phyloP scores from a whole-genome alignment of 2,888 invertebrate genomes.

The Ectemnius continuus region DNA sequence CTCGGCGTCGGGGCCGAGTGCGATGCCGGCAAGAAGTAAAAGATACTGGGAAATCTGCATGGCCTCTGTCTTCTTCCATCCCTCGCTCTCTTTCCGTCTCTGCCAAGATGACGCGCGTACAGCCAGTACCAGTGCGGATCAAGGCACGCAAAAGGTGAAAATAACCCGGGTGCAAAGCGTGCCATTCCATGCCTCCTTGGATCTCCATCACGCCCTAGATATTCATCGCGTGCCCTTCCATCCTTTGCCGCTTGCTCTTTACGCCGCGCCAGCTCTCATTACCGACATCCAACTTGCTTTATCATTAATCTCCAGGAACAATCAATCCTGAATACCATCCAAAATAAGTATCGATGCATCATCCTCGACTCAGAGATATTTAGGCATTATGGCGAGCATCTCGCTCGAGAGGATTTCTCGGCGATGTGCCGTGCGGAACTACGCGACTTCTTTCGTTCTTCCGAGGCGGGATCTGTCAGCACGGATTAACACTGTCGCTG shows the following conservation, averaged over 20 bases:
- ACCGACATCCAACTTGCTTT: too few species aligned
- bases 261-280: background rate
- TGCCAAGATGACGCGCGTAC: conserved; percentile 9
- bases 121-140: background rate
- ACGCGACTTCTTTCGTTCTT: too few species aligned
- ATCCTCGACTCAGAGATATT: too few species aligned
- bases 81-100: background rate
- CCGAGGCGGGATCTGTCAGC: conserved; percentile 11
- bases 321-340: too few species aligned
- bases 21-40: conserved; percentile 7
- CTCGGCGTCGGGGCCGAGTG: background rate
- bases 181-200: background rate
- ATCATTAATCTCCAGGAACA: too few species aligned
- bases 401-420: too few species aligned
- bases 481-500: conserved; percentile 57
- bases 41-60: background rate
- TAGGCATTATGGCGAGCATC: too few species aligned
- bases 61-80: too few species aligned
- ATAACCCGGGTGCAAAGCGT: conserved; percentile 13
- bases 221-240: background rate
- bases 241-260: background rate
- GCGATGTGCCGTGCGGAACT: too few species aligned
- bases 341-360: too few species aligned
- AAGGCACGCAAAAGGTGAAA: conserved; percentile 10
- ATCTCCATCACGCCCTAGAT: background rate